phyloP scores from a whole-genome alignment of 2,113 vertebrate species.

The Petromus typicus region DNA sequence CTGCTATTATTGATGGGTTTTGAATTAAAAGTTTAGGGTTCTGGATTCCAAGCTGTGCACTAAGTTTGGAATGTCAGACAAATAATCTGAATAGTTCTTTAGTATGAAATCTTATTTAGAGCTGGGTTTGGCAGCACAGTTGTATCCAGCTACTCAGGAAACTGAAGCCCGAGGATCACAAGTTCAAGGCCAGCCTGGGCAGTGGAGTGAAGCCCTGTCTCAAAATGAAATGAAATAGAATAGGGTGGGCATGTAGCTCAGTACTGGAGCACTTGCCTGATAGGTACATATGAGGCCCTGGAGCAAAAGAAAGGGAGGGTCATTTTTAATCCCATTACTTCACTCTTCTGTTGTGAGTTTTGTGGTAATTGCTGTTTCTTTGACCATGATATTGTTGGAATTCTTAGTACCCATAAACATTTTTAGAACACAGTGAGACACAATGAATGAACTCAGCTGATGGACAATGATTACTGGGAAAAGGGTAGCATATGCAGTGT shows the following conservation, averaged over 20 bases:
- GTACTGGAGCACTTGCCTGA: too few relatives aligned
- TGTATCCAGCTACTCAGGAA: too few relatives aligned
- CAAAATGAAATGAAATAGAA: not conserved
- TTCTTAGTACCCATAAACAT: not conserved
- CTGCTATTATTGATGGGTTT: not conserved
- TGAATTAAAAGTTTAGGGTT: not conserved
- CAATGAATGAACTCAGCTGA: not conserved
- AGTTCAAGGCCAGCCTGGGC: too few relatives aligned
- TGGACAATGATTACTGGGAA: not conserved
- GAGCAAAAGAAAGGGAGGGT: too few relatives aligned
- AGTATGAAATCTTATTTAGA: not conserved
- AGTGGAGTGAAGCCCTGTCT: too few relatives aligned
- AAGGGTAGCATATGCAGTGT: fast-evolving
- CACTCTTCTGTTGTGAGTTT: too few relatives aligned
- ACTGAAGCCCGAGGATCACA: too few relatives aligned
- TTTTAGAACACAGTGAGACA: not conserved
- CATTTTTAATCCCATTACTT: not conserved
- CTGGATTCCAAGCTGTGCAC: not conserved
- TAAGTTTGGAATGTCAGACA: not conserved
- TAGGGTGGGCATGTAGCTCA: too few relatives aligned
- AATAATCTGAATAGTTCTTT: not conserved
- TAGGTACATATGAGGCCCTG: too few relatives aligned
- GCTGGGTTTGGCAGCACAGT: not conserved
- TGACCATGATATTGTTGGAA: not conserved
- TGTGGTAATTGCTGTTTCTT: not conserved